Conservation (phyloP, 2,888 invertebrate genomes). For the Achlya flavicornis region DNA sequence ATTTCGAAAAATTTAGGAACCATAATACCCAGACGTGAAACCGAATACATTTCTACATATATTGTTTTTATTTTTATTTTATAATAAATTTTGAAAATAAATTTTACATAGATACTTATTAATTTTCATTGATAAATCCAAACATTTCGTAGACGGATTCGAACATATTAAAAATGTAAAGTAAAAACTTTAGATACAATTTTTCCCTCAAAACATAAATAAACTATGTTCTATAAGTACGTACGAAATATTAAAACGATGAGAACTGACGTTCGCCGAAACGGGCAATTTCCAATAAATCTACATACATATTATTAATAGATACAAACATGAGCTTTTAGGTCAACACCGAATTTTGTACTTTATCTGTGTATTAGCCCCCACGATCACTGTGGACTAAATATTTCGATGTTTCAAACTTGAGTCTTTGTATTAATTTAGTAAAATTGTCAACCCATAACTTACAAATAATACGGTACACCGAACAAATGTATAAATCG, state of each 20-base stretch:
- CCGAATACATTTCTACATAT: conserved; percentile 75
- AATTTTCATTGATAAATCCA: conserved; percentile 70
- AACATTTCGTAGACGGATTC: conserved; percentile 82
- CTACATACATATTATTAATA: conserved; percentile 70
- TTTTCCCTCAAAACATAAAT: conserved; percentile 66
- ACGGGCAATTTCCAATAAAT: conserved; percentile 72
- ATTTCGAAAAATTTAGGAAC: conserved; percentile 85
- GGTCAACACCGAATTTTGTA: conserved; percentile 84
- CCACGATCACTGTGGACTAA: conserved; percentile 81
- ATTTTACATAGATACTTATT: conserved; percentile 52
- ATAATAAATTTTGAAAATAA: conserved; percentile 82
- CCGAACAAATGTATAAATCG: conserved; percentile 54
- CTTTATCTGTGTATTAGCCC: conserved; percentile 77
- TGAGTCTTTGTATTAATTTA: conserved; percentile 79
- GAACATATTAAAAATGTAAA: conserved; percentile 75
- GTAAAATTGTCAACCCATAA: conserved; percentile 81
- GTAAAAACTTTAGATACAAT: conserved; percentile 68
- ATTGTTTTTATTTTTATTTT: conserved; percentile 45
- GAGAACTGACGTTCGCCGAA: conserved; percentile 67
- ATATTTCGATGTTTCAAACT: conserved; percentile 81
- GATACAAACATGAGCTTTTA: conserved; percentile 76
- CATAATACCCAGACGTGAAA: conserved; percentile 84
- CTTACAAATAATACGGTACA: conserved; percentile 64
- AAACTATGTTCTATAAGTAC: conserved; percentile 76
- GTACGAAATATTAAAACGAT: conserved; percentile 71